These are phyloP conservation scores for Peromyscus maniculatus DNA, from an alignment of 2,113 vertebrate species.

Conservation along the genomic window DNA sequence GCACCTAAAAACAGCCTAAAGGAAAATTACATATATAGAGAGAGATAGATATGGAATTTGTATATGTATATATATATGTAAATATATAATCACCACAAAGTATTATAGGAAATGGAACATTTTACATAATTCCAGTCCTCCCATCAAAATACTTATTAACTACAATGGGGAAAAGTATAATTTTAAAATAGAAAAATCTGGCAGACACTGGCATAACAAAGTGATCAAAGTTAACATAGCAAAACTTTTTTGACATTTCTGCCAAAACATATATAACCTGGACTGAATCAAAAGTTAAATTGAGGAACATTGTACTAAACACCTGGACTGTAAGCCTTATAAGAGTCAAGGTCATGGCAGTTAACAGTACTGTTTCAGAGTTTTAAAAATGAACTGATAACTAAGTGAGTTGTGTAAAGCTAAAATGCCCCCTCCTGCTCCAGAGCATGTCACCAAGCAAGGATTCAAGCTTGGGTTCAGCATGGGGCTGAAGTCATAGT, in stretches of 20 bases:
- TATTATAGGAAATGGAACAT: not conserved
- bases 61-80: not conserved
- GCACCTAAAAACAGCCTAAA: conserved; percentile 13
- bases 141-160: conserved; percentile 5
- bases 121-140: not conserved
- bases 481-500: not conserved
- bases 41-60: not conserved
- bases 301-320: not conserved
- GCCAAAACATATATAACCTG: not conserved
- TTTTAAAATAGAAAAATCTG: conserved; percentile 24
- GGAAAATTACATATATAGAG: not conserved
- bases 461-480: not conserved
- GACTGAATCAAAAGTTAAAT: not conserved
- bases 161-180: conserved; percentile 20
- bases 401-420: not conserved
- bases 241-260: conserved; percentile 25
- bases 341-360: conserved; percentile 28
- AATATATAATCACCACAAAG: not conserved
- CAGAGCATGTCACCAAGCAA: conserved; percentile 12
- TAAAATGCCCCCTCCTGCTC: conserved; percentile 2
- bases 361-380: conserved; percentile 9
- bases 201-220: not conserved
- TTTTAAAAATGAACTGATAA: conserved; percentile 21
- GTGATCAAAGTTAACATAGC: not conserved
- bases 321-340: not conserved